Percentiles rank a stretch among this genome's conserved stretches.
Evolutionary conservation across 2,888 invertebrate species (phyloP).

Genomic region (Taphrorychus bicolor): DNA sequence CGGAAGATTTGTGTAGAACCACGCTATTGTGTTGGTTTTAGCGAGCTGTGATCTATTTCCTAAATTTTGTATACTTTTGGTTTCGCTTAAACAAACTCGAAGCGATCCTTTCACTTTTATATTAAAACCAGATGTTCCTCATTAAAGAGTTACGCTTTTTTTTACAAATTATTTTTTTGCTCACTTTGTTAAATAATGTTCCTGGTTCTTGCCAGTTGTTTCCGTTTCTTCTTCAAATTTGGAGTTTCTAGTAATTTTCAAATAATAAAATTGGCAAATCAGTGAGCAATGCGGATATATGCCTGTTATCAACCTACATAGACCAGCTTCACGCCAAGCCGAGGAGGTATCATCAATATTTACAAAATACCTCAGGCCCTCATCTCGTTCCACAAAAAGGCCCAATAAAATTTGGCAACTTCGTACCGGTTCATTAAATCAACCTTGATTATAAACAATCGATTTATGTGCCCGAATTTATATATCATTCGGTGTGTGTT

Average conservation of each 20-base stretch:
- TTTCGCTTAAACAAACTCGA: neutral
- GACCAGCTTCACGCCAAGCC: neutral
- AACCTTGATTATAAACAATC: conserved; percentile 29
- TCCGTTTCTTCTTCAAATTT: neutral
- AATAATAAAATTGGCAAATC: neutral
- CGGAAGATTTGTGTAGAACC: neutral
- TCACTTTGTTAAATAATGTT: neutral
- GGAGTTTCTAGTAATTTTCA: neutral
- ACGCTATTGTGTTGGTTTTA: neutral
- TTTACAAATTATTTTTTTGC: neutral
- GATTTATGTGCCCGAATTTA: conserved; percentile 11
- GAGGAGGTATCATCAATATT: conserved; percentile 15
- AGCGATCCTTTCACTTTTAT: neutral
- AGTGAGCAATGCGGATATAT: neutral
- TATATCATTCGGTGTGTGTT: conserved; percentile 13
- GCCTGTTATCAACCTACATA: neutral
- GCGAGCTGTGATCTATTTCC: neutral
- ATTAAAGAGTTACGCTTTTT: neutral
- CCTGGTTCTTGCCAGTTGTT: neutral
- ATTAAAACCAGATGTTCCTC: no score
- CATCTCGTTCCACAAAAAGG: conserved; percentile 4
- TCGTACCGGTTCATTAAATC: neutral
- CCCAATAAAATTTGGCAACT: conserved; percentile 21
- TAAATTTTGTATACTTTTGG: neutral
- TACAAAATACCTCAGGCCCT: neutral